Evolutionary conservation across 2,888 invertebrate genomes (phyloP).

Genomic region (Nephrotoma guestfalica): DNA sequence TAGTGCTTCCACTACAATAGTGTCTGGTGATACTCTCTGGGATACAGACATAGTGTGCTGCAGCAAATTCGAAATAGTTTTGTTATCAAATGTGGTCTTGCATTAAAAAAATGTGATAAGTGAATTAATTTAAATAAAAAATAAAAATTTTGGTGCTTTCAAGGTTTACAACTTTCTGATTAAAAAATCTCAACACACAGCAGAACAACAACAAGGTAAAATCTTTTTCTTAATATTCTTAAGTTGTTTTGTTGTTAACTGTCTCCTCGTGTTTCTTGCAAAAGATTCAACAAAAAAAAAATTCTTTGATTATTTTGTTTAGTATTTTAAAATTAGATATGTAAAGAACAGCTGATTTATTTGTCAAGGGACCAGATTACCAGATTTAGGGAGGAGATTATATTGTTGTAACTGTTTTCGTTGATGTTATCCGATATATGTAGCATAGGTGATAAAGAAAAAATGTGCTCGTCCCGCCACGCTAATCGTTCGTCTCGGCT

Average conservation of each 20-base stretch:
- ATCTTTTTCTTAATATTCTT: neutral
- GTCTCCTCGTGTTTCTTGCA: neutral
- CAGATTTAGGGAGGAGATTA: neutral
- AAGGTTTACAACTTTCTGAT: neutral
- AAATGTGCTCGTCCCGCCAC: neutral
- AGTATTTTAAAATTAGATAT: neutral
- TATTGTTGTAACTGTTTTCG: neutral
- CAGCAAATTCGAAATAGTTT: neutral
- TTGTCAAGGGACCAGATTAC: neutral
- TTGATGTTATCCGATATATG: neutral
- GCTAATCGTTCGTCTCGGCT: neutral
- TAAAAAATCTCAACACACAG: neutral
- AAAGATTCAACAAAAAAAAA: neutral
- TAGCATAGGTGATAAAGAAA: neutral
- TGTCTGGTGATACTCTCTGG: neutral
- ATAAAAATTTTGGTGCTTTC: neutral
- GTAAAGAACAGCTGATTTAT: neutral
- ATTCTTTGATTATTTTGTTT: neutral
- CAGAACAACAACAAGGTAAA: neutral
- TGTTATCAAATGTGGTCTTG: neutral
- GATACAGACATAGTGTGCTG: neutral
- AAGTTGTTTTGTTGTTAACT: neutral
- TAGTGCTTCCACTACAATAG: neutral
- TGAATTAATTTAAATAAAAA: neutral
- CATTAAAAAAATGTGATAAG: neutral